phyloP scores from a whole-genome alignment of 2,797 vertebrate genomes.

The Fistularia tabacaria region DNA sequence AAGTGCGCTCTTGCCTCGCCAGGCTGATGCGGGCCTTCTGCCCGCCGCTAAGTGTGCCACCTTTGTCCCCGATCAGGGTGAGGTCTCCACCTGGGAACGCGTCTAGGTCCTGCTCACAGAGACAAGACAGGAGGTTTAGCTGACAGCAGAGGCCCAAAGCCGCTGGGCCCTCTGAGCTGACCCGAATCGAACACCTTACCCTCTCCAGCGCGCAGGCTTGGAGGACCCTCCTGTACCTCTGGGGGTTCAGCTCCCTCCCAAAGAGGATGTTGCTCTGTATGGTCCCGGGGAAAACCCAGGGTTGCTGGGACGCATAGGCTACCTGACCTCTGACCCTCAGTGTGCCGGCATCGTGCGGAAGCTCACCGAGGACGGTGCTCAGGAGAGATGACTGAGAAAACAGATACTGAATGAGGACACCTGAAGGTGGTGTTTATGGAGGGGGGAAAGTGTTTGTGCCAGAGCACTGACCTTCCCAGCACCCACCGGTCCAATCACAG shows the following conservation, averaged over 20 bases:
- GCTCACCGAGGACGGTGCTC: conserved; percentile 86
- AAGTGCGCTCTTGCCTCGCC: conserved; percentile 73
- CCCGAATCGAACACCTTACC: conserved; percentile 63
- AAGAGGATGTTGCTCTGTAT: conserved; percentile 94
- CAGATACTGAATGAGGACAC: no score
- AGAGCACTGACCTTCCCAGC: conserved; percentile 78
- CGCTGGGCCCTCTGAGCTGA: not conserved
- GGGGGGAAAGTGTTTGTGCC: no score
- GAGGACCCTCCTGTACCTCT: conserved; percentile 85
- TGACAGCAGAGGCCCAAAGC: not conserved
- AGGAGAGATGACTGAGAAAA: conserved; percentile 84
- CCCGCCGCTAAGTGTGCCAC: conserved; percentile 88
- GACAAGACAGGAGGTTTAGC: not conserved
- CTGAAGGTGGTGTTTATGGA: no score
- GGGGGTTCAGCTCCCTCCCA: conserved; percentile 82
- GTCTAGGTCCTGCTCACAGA: conserved; percentile 83
- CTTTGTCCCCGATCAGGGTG: conserved; percentile 90
- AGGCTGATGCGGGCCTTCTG: conserved; percentile 92
- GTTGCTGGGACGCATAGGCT: conserved; percentile 91
- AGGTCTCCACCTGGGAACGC: conserved; percentile 85
- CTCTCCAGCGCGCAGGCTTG: conserved; percentile 88
- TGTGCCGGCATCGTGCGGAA: conserved; percentile 77
- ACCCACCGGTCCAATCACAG: conserved; percentile 91
- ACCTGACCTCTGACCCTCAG: conserved; percentile 81
- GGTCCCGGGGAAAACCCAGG: conserved; percentile 95